Percentiles rank a stretch among this genome's conserved stretches.
These are phyloP conservation scores for Paralinhomoeus sp. DNA, from an alignment of 2,888 invertebrate genomes.

Conservation along the genomic window DNA sequence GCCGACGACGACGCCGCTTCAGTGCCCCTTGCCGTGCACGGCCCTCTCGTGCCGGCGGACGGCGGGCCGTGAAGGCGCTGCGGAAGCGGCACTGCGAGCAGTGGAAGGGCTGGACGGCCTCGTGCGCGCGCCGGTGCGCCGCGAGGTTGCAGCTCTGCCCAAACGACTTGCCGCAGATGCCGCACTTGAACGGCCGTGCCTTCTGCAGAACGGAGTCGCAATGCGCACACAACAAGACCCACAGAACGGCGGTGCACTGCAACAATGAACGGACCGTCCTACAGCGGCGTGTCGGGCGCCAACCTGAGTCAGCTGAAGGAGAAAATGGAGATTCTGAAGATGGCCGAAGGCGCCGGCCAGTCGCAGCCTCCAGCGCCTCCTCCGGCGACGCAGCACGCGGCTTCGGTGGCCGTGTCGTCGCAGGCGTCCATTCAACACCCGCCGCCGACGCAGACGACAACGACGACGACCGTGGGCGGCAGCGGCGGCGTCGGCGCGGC, in stretches of 20 bases:
- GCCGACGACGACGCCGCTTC: too few relatives aligned
- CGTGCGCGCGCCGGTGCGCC: too few relatives aligned
- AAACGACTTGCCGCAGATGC: constrained; percentile 93
- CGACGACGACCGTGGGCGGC: too few relatives aligned
- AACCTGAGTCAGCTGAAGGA: neutral
- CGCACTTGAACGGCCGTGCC: constrained; percentile 89
- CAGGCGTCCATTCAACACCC: too few relatives aligned
- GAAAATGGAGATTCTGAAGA: neutral
- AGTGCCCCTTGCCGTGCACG: neutral
- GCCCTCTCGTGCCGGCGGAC: constrained; percentile 39
- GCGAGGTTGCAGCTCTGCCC: too few relatives aligned
- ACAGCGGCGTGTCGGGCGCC: neutral
- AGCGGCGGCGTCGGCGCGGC: too few relatives aligned
- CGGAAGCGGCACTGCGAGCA: constrained; percentile 74
- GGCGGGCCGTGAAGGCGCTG: constrained; percentile 87
- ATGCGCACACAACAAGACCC: neutral
- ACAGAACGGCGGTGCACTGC: constrained; percentile 34
- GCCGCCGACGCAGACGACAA: too few relatives aligned
- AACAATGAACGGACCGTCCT: neutral
- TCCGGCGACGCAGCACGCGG: too few relatives aligned
- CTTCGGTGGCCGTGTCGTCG: too few relatives aligned
- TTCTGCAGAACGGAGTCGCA: constrained; percentile 90
- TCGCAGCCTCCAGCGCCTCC: neutral
- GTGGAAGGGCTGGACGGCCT: constrained; percentile 96
- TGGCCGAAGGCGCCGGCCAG: neutral